A percentile compares a stretch with the other conserved stretches of the same genome.
Evolutionary conservation across 37 sponge, comb jelly and placozoan species (phyloP).

Genomic region (Cladorhizidae sp.): DNA sequence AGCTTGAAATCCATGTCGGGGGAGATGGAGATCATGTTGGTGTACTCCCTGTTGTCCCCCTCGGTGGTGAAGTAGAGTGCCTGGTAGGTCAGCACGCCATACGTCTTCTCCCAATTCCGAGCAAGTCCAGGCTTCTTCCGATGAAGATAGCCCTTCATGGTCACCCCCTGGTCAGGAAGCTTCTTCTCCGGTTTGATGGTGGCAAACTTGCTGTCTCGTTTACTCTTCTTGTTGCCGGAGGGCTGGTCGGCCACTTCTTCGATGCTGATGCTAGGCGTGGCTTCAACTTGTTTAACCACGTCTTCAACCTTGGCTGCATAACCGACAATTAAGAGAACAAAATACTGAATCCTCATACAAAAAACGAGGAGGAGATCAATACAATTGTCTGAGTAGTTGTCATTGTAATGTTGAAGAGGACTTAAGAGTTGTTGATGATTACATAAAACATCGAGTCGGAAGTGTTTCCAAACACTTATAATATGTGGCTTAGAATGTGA

Average conservation of each 20-base stretch:
- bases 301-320: no score
- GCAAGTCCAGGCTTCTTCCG: slow-evolving; percentile 34
- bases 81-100: slow-evolving; percentile 39
- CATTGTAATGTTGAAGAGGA: no score
- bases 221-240: slow-evolving; percentile 2
- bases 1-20: not conserved
- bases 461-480: no score
- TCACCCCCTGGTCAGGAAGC: slow-evolving; percentile 46
- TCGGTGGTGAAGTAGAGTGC: slow-evolving; percentile 43
- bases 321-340: no score
- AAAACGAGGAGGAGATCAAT: no score
- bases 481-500: no score
- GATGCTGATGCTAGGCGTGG: slow-evolving; percentile 11
- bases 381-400: no score
- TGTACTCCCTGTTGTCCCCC: slow-evolving; percentile 24
- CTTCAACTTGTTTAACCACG: no score
- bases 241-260: not conserved
- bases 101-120: slow-evolving; percentile 47
- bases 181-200: slow-evolving; percentile 5
- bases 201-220: not conserved
- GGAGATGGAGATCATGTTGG: slow-evolving; percentile 17
- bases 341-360: no score
- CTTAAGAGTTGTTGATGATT: not conserved
- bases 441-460: not conserved
- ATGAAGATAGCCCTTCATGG: slow-evolving; percentile 51